Percentiles rank a stretch among this genome's conserved stretches.
These are phyloP conservation scores for Hippasteria phrygiana DNA, from an alignment of 53 echinoderm and acorn worm genomes.

Conservation along the genomic window DNA sequence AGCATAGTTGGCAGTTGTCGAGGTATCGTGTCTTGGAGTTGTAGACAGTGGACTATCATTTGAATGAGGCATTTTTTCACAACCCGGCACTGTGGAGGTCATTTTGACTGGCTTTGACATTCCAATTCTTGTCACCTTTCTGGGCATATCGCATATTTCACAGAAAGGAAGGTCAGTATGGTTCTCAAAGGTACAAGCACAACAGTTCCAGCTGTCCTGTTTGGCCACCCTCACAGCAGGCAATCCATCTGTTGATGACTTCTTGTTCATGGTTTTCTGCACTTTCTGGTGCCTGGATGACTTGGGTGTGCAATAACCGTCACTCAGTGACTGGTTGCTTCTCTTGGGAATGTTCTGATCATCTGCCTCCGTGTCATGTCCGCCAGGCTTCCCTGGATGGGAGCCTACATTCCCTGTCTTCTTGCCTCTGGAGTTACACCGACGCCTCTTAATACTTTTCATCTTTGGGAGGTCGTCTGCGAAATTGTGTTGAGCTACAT, in stretches of 20 bases:
- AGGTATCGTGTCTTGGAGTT: not conserved
- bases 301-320: not conserved
- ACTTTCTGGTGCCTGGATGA: not conserved
- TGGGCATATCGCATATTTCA: conserved; percentile 82
- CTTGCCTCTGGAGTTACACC: not conserved
- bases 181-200: conserved; percentile 81
- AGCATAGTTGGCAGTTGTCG: too few species aligned
- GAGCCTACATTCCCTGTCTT: not conserved
- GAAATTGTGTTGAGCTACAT: not conserved
- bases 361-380: not conserved
- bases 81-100: not conserved
- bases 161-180: conserved; percentile 78
- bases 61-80: not conserved
- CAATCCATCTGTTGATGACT: not conserved
- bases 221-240: not conserved
- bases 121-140: conserved; percentile 47
- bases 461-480: conserved; percentile 49
- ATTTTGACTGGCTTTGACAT: not conserved
- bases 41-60: not conserved
- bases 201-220: conserved; percentile 68
- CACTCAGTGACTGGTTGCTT: not conserved
- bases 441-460: conserved; percentile 37
- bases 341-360: not conserved
- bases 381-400: not conserved
- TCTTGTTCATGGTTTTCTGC: not conserved